Evolutionary conservation across 2,797 vertebrate species (phyloP), one percentile per base, ranked within the genome.

Genomic region (Eutrigla gurnardus): DNA sequence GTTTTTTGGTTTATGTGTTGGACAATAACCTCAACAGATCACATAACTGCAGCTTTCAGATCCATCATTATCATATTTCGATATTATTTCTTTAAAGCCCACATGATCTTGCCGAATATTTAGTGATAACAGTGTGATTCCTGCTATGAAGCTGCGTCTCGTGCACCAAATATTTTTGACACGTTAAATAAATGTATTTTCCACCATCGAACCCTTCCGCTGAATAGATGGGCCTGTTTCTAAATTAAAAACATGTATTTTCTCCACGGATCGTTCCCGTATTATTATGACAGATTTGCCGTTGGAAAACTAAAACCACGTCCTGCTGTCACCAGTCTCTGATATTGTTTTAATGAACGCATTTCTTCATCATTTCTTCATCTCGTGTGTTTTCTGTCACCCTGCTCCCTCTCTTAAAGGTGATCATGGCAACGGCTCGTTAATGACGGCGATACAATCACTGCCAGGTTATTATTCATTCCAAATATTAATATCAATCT

Each of bases 351-450:
- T n/a, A 3, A 42, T 35, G 59, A 0, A 52, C 1, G 40, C 10
- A 7, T 55, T n/a, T 33, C 12, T 14, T 53, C 25, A 43, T 32
- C 3, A 3, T 11, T 18, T 1, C 17, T 45, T 54, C 6, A 25
- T 25, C 25, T 25, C 25, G 25, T 25, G 25, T 45, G 40, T 70
- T 61, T 73, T 57, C 15, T 52, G 73, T 43, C 63, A 52, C 7
- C 47, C 32, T 50, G 12, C 12, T 45, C 3, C 65, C 59, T 64
- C 53, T 58, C 55, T 32, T 15, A 25, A 71, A 58, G 46, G 3
- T 47, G 62, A 64, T 50, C 0, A 10, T n/a, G 33, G 10, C 65
- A 60, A 1, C 67, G 68, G 74, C 62, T 49, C 69, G 15, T 52
- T 45, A 49, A 40, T 7, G 35, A 58, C 32, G 15, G 43, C 32